Evolutionary conservation across 1,140 invertebrate genomes (phyloP).

Genomic region (Zaprionus ornatus): DNA sequence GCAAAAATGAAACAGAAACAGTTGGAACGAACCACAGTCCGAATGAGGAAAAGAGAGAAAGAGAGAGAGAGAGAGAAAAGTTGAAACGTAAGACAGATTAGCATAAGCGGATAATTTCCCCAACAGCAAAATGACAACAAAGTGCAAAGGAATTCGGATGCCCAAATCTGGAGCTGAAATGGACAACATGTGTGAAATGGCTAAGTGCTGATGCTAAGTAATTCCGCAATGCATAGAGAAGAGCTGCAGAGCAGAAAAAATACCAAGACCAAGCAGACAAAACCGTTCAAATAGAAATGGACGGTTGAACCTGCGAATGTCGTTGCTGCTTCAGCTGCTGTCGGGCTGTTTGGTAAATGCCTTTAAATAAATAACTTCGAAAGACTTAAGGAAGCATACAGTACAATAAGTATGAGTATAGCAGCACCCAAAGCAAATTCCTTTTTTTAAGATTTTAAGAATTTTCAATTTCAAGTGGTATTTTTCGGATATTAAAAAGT

Average conservation of each 20-base stretch:
- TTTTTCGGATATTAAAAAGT: neutral
- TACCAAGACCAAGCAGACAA: constrained; percentile 4
- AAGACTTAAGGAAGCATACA: neutral
- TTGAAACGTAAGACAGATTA: constrained; percentile 79
- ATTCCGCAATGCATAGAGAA: constrained; percentile 40
- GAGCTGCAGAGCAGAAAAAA: constrained; percentile 26
- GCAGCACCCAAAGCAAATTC: neutral
- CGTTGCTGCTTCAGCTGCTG: neutral
- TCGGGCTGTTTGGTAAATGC: neutral
- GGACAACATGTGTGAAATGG: constrained; percentile 56
- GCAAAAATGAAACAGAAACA: constrained; percentile 26
- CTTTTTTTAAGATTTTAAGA: neutral
- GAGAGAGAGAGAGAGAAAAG: constrained; percentile 55
- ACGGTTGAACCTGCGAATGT: neutral
- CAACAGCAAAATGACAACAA: constrained; percentile 31
- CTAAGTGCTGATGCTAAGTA: constrained; percentile 62
- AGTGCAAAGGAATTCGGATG: constrained; percentile 30
- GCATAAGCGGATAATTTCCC: constrained; percentile 79
- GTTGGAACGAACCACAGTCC: constrained; percentile 11
- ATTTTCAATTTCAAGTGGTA: neutral
- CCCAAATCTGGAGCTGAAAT: constrained; percentile 11
- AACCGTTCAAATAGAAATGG: constrained; percentile 22
- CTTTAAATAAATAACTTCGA: neutral
- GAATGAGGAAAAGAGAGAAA: constrained; percentile 9
- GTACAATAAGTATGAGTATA: neutral